Base-by-base conservation (phyloP, 2,888 invertebrate species). In the Synergus japonicus region DNA sequence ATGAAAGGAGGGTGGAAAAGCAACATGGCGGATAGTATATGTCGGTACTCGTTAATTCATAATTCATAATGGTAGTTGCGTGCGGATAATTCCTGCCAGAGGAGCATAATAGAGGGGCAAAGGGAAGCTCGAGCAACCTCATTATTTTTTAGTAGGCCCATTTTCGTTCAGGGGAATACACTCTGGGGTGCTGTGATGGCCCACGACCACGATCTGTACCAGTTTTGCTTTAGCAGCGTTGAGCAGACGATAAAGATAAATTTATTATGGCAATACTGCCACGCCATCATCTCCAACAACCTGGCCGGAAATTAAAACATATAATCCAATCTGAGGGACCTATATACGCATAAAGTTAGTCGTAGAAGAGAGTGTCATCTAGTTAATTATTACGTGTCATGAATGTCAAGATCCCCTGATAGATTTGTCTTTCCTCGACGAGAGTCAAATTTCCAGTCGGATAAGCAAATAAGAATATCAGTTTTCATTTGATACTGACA, bases 1-100 rank as follows among this genome's bases (percentile, higher is more conserved):
- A 65, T 65, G 29, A 37, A 65, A n/a, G 29, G 41, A 65, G 65
- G 65, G 65, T 65, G 65, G 29, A 15, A 69, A 67, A 80, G 63
- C 69, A 80, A 69, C 69, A 76, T 77, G 43, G 64, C 49, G 67
- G 79, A 81, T 81, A 81, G 76, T 77, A 66, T 67, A 43, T 63
- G 80, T 83, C 12, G 64, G 79, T 78, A 82, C 86, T 85, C 88
- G 86, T 89, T 89, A 89, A 90, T 90, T 90, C 87, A 89, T 90
- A 90, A 90, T 90, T 90, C 88, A 89, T 86, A 88, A 87, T 88
- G 86, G 84, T 85, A 67, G 84, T 89, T 88, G 90, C 89, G 89
- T 89, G 90, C 83, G 84, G 87, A 87, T 89, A 90, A 90, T 89
- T 84, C 85, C 81, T 83, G 64, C 66, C 78, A 84, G 85, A 78